phyloP scores from a whole-genome alignment of 2,113 vertebrate species.

The Sceloporus undulatus region DNA sequence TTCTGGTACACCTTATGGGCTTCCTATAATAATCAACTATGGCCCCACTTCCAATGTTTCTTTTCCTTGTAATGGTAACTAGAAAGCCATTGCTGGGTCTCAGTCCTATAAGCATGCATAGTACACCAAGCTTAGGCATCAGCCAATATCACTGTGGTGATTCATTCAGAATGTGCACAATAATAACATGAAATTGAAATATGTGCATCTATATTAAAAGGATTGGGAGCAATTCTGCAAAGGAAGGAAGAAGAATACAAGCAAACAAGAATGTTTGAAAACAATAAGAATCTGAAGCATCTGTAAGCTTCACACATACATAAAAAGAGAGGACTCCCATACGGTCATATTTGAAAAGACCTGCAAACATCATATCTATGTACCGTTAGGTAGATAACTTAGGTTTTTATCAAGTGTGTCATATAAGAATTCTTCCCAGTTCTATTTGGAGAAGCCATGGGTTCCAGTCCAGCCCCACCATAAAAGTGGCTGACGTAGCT shows the following conservation, averaged over 20 bases:
- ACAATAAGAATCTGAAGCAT: neutral
- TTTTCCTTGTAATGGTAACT: neutral
- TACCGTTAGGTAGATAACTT: neutral
- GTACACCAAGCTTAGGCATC: neutral
- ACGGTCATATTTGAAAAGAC: neutral
- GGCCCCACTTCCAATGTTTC: neutral
- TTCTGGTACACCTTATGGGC: neutral
- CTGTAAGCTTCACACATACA: neutral
- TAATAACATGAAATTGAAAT: slow-evolving; percentile 26
- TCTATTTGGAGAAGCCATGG: neutral
- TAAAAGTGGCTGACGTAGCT: too few relatives aligned
- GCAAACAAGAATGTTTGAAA: neutral
- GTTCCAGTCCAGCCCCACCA: too few relatives aligned
- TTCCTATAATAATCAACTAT: slow-evolving; percentile 4
- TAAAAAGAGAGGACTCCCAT: neutral
- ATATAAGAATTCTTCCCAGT: neutral
- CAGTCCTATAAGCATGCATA: neutral
- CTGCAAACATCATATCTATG: neutral
- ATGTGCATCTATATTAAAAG: neutral
- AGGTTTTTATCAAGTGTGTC: neutral
- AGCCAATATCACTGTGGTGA: slow-evolving; percentile 1
- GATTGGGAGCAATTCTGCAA: neutral
- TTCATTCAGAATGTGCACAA: neutral
- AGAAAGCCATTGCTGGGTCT: neutral
- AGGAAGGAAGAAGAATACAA: neutral